Base-by-base conservation (phyloP, 2,888 invertebrate genomes). In the Drosophila nr. medialis region DNA sequence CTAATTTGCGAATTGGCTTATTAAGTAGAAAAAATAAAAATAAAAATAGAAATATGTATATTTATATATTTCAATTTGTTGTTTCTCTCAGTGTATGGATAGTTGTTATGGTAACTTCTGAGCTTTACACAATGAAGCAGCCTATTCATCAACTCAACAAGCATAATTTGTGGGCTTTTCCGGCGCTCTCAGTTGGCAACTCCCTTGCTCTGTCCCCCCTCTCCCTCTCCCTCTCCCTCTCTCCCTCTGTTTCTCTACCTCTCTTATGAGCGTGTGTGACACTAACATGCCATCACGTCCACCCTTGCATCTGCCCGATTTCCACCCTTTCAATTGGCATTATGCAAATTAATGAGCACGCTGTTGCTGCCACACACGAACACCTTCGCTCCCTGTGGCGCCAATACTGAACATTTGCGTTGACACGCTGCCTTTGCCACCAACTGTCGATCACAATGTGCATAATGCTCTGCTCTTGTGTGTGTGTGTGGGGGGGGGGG, bases 91-190 rank as follows among this genome's bases (percentile, higher is more conserved):
- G 21, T 24, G 36, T 36, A n/a, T 15, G 29, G 10, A 15, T 21
- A n/a, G 40, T 29, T 27, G 21, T n/a, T 18, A 51, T 30, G 69
- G 51, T 56, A 60, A 55, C 56, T 50, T 32, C 49, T 21, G 15
- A 36, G 36, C 54, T 40, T 42, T 65, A 75, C 60, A 61, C 79
- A 71, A 80, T 81, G 81, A 76, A 72, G 64, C 74, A 66, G 74
- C 78, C 79, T 77, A 84, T 84, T 86, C 83, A 85, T 86, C 85
- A 85, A 75, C 75, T 64, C 74, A 72, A 75, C 75, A 81, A 72
- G 84, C 73, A 74, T 75, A 64, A 27, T 68, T 76, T 73, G 68
- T 77, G 79, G 65, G 65, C 77, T 79, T 74, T 76, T 56, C 70
- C 56, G 73, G 36, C 63, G 36, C 49, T 21, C 67, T 49, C 24